Base-by-base conservation (phyloP, 2,888 invertebrate genomes). In the Nezara viridula region DNA sequence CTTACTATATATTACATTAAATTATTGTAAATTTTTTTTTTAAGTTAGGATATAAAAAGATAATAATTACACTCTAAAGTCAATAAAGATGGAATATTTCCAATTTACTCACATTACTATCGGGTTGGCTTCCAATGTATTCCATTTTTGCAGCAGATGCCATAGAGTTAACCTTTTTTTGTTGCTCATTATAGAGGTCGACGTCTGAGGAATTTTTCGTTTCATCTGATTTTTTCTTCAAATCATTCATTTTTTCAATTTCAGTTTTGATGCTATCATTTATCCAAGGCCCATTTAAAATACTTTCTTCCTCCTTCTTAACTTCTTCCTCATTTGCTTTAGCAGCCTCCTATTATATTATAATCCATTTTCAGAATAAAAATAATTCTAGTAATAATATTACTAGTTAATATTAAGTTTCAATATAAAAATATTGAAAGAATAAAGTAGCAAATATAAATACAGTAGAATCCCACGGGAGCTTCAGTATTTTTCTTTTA, bases 231-330 rank as follows among this genome's bases (percentile, higher is more conserved):
- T 92, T 91, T 66, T 93, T 93, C 91, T 94, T 93, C 81, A 95
- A 93, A 91, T 94, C 94, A 89, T 94, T 93, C 91, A 94, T 94
- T 91, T 94, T 94, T 60, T 92, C 92, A 90, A 95, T 94, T 91
- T 94, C 94, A 10, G 92, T 92, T 91, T 94, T 94, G 85, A 95
- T 94, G 44, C 93, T 93, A 24, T 94, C 94, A 19, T 93, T 94
- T 12, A 95, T 94, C 94, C 95, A 95, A 0, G 95, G 94, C 92
- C 94, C 94, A 49, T 93, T 93, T 88, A 95, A 89, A 89, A 92
- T 91, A 52, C 90, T 89, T 86, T 91, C 91, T n/a, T 90, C 90
- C 81, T 89, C 86, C 12, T 85, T 81, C 27, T 44, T 85, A 44
- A 55, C 47, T 73, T 60, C 66, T 27, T 88, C 44, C 5, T 44